Evolutionary conservation across 2,797 vertebrate species (phyloP).

Genomic region (Artibeus jamaicensis): DNA sequence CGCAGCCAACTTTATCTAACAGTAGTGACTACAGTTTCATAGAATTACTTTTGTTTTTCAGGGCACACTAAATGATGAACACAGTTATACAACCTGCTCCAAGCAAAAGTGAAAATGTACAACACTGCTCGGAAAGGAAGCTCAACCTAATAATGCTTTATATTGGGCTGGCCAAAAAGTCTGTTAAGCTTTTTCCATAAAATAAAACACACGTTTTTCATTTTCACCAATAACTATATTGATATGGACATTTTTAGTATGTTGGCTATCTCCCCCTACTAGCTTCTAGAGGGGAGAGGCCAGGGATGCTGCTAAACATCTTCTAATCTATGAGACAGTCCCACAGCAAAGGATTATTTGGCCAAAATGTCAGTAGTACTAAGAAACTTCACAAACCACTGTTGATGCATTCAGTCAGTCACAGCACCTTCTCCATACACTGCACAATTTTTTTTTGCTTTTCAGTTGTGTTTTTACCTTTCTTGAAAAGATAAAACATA

Average conservation of each 20-base stretch:
- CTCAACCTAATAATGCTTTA: neutral
- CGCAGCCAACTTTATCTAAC: neutral
- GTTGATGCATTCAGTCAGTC: neutral
- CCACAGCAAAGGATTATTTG: neutral
- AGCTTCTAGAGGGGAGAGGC: neutral
- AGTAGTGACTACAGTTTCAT: neutral
- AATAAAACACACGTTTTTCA: neutral
- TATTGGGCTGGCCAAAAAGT: neutral
- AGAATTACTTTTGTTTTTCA: constrained; percentile 48
- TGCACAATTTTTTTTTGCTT: neutral
- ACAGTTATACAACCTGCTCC: constrained; percentile 32
- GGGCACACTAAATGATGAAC: constrained; percentile 3
- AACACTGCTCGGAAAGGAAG: neutral
- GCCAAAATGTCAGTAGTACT: neutral
- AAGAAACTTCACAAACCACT: neutral
- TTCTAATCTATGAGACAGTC: neutral
- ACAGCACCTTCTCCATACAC: neutral
- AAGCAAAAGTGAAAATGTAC: constrained; percentile 4
- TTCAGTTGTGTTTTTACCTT: neutral
- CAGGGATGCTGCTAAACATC: neutral
- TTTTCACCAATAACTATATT: neutral
- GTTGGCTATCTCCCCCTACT: neutral
- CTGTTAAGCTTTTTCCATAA: neutral
- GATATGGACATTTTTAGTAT: neutral
- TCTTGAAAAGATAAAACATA: neutral